These are phyloP conservation scores for Flexamia atlantica DNA, from an alignment of 2,888 invertebrate species.

Conservation along the genomic window DNA sequence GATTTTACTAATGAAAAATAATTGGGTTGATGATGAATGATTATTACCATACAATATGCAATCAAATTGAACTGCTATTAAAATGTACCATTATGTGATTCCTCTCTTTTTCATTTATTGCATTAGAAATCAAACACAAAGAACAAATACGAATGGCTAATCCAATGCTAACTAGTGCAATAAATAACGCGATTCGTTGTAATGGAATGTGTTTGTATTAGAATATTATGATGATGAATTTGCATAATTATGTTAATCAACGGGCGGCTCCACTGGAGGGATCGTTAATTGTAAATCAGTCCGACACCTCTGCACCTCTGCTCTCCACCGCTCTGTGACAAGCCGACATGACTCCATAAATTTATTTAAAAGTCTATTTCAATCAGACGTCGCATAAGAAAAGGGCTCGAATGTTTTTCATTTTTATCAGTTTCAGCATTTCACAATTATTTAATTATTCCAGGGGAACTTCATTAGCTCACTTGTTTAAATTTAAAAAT, in stretches of 20 bases:
- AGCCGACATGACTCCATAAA: no score
- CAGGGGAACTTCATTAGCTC: no score
- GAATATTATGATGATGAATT: conserved; percentile 24
- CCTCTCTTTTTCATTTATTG: not conserved
- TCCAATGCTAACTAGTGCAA: not conserved
- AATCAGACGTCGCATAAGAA: no score
- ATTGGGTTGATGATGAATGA: no score
- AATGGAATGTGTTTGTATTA: conserved; percentile 26
- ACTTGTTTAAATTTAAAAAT: no score
- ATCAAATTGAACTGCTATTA: not conserved
- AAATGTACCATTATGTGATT: no score
- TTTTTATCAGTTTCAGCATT: no score
- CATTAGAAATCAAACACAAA: not conserved
- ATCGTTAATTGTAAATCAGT: conserved; percentile 38
- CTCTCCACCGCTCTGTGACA: not conserved
- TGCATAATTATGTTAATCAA: conserved; percentile 30
- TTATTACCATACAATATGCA: not conserved
- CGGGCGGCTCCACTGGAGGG: conserved; percentile 11
- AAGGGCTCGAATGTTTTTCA: no score
- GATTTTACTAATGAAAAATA: no score
- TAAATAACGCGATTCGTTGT: not conserved
- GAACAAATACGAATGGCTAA: conserved; percentile 5
- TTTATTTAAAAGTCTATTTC: no score
- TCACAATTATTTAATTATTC: no score
- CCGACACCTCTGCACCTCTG: not conserved